Evolutionary conservation across 2,797 vertebrate genomes (phyloP).

Genomic region (Manis crassicaudata): DNA sequence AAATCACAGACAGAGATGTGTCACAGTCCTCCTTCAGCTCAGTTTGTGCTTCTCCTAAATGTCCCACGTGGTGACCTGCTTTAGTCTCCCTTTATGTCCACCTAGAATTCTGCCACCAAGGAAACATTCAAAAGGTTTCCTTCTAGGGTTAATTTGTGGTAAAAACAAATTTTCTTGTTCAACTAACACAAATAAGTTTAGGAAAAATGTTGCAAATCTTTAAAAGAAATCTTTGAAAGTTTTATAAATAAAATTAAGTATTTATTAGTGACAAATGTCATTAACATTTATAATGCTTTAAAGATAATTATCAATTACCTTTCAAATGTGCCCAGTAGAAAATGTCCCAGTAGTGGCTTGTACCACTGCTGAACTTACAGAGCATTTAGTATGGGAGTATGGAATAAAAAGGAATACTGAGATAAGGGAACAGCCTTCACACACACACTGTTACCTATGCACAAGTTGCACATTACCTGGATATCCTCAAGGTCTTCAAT

Average conservation of each 20-base stretch:
- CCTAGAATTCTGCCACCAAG: not conserved
- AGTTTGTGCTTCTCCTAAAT: not conserved
- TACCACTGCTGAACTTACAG: not conserved
- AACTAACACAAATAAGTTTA: slow-evolving; percentile 3
- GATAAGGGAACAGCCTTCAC: not conserved
- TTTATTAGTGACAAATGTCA: not conserved
- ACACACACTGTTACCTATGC: not conserved
- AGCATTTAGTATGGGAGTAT: not conserved
- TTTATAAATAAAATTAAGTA: slow-evolving; percentile 32
- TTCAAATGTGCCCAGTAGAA: slow-evolving; percentile 11
- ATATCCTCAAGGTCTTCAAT: slow-evolving; percentile 22
- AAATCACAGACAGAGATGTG: not conserved
- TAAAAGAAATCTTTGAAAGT: slow-evolving; percentile 24
- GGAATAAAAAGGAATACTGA: not conserved
- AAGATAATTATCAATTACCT: slow-evolving; percentile 32
- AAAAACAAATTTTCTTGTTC: slow-evolving; percentile 2
- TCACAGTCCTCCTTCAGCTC: not conserved
- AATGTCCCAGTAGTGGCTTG: not conserved
- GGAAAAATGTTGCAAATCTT: not conserved
- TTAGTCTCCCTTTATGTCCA: not conserved
- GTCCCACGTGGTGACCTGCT: not conserved
- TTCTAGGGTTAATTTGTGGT: slow-evolving; percentile 18
- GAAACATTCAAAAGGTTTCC: not conserved
- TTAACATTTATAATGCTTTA: not conserved
- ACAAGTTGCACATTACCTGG: not conserved